Percentiles rank a stretch among this genome's conserved stretches.
These are phyloP conservation scores for Amblyopsis hoosieri DNA, from an alignment of 2,797 vertebrate genomes.

Conservation along the genomic window DNA sequence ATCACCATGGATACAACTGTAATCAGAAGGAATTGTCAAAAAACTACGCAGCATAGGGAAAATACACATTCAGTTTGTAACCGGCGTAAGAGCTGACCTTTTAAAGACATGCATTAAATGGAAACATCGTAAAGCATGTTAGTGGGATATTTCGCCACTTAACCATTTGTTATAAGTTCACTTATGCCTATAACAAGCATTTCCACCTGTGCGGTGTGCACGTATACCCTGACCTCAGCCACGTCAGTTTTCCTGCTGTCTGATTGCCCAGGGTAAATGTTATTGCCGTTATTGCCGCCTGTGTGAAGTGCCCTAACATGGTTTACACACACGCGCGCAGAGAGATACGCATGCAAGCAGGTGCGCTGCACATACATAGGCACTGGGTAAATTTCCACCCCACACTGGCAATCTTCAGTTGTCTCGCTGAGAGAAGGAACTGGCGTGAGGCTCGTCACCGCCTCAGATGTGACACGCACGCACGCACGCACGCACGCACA, in stretches of 20 bases:
- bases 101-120: no score
- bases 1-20: no score
- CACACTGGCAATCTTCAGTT: slow-evolving; percentile 72
- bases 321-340: slow-evolving; percentile 23
- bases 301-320: slow-evolving; percentile 44
- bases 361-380: slow-evolving; percentile 36
- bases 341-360: slow-evolving; percentile 23
- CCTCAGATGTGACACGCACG: slow-evolving; percentile 21
- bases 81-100: no score
- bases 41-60: no score
- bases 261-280: slow-evolving; percentile 54
- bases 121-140: neutral
- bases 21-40: no score
- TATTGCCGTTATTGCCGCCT: slow-evolving; percentile 45
- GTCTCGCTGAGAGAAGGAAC: slow-evolving; percentile 61
- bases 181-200: neutral
- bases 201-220: slow-evolving; percentile 2
- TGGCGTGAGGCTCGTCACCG: slow-evolving; percentile 28
- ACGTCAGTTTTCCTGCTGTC: slow-evolving; percentile 24
- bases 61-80: no score
- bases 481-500: slow-evolving; percentile 5
- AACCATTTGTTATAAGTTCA: neutral
- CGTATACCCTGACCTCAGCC: slow-evolving; percentile 21
- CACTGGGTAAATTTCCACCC: slow-evolving; percentile 78
- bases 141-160: neutral